Percentiles rank a stretch among this genome's conserved stretches.
Evolutionary conservation across 2,888 invertebrate genomes (phyloP).

Genomic region (Cerceris rybyensis): DNA sequence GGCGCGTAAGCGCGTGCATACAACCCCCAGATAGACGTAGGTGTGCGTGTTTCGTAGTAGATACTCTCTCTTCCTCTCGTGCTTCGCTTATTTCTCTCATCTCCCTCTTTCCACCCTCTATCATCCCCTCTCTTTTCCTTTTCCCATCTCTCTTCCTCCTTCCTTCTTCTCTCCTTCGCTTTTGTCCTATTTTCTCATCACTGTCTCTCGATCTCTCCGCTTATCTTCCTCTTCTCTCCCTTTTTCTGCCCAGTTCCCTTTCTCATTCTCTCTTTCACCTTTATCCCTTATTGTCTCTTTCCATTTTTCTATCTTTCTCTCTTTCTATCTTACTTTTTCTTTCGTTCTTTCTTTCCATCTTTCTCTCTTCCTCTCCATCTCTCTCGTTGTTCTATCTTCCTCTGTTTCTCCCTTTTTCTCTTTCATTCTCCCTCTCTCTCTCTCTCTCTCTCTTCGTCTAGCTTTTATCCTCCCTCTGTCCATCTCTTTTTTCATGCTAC

Average conservation of each 20-base stretch:
- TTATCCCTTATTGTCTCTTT: not conserved
- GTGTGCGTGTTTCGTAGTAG: conserved; percentile 30
- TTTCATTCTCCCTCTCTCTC: conserved; percentile 7
- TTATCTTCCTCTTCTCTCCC: not conserved
- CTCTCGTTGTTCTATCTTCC: not conserved
- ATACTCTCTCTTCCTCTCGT: conserved; percentile 9
- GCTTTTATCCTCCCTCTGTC: conserved; percentile 1
- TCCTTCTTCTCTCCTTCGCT: not conserved
- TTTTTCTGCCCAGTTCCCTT: not conserved
- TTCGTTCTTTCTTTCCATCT: not conserved
- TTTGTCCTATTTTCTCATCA: conserved; percentile 14
- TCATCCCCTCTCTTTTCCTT: not conserved
- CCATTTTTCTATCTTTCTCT: not conserved
- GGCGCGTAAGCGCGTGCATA: conserved; percentile 32
- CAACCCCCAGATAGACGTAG: not conserved
- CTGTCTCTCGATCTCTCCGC: not conserved
- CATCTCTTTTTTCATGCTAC: not conserved
- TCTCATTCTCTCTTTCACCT: not conserved
- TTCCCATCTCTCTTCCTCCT: not conserved
- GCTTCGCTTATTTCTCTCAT: too few species aligned
- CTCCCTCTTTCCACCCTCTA: not conserved
- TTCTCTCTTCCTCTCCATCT: not conserved
- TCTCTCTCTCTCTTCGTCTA: not conserved
- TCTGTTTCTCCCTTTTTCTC: not conserved
- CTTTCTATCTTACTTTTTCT: not conserved